Conservation (phyloP, 2,888 invertebrate species). For the Andrena bucephala region DNA sequence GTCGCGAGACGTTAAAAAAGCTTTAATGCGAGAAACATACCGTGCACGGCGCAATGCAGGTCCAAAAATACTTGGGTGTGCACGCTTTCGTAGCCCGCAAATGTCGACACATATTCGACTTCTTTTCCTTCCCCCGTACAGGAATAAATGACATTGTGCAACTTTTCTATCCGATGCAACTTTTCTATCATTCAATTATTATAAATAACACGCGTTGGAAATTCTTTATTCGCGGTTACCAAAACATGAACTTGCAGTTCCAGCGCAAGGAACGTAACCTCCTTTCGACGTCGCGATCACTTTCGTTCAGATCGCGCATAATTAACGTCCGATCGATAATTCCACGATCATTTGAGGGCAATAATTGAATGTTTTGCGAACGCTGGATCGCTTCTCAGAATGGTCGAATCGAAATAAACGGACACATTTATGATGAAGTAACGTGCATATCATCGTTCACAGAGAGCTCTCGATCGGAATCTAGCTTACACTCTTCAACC, state of each 20-base stretch:
- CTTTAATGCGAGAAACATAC: conserved; percentile 52
- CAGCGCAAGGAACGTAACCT: not conserved
- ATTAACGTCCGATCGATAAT: conserved; percentile 1
- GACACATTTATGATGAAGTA: not conserved
- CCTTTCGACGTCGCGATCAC: not conserved
- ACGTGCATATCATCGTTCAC: not conserved
- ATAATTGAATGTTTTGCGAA: not conserved
- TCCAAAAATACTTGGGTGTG: conserved; percentile 48
- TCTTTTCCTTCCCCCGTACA: conserved; percentile 40
- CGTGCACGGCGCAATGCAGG: conserved; percentile 56
- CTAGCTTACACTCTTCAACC: conserved; percentile 39
- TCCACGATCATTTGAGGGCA: not conserved
- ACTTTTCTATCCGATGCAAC: conserved; percentile 6
- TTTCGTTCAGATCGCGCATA: not conserved
- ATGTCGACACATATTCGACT: conserved; percentile 21
- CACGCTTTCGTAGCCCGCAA: conserved; percentile 36
- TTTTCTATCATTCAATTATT: no score
- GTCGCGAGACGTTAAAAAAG: not conserved
- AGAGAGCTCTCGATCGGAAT: conserved; percentile 15
- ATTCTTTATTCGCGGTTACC: not conserved
- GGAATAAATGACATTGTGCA: conserved; percentile 66
- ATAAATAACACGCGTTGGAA: conserved; percentile 11
- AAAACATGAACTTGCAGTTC: not conserved
- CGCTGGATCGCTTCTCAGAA: not conserved
- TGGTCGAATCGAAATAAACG: conserved; percentile 4